These are phyloP conservation scores for Bubo scandiacus DNA, from an alignment of 2,113 vertebrate genomes.

Conservation along the genomic window DNA sequence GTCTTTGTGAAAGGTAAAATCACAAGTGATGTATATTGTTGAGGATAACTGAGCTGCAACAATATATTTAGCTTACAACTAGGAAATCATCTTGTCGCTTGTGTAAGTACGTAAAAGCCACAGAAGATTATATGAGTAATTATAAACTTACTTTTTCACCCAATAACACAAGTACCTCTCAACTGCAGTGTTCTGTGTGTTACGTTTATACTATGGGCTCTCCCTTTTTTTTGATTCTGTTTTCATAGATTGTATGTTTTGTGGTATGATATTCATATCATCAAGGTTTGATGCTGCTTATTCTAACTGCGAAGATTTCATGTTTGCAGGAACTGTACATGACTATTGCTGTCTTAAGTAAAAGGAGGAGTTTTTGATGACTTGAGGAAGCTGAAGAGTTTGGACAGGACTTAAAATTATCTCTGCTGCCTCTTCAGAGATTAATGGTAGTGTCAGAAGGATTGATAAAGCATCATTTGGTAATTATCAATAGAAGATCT, in stretches of 20 bases:
- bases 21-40: background rate
- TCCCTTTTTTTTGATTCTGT: conserved; percentile 13
- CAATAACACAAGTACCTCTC: background rate
- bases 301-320: conserved; percentile 29
- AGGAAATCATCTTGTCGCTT: conserved; percentile 7
- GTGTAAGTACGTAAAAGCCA: background rate
- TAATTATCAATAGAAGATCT: conserved; percentile 18
- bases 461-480: conserved; percentile 30
- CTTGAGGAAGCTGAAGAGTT: background rate
- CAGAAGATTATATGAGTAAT: background rate
- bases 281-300: conserved; percentile 11
- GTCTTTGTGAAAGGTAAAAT: conserved; percentile 6
- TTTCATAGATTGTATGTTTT: conserved; percentile 22
- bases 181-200: background rate
- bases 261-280: conserved; percentile 50
- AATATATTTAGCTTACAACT: conserved; percentile 53
- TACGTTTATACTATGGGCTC: conserved; percentile 1
- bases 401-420: conserved; percentile 1
- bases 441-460: background rate
- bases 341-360: conserved; percentile 6
- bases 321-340: conserved; percentile 38
- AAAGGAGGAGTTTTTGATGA: conserved; percentile 41
- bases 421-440: background rate
- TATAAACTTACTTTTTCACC: background rate
- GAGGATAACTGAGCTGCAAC: conserved; percentile 43